Base-by-base conservation (phyloP, 2,888 invertebrate genomes). In the Metacarcinus magister region DNA sequence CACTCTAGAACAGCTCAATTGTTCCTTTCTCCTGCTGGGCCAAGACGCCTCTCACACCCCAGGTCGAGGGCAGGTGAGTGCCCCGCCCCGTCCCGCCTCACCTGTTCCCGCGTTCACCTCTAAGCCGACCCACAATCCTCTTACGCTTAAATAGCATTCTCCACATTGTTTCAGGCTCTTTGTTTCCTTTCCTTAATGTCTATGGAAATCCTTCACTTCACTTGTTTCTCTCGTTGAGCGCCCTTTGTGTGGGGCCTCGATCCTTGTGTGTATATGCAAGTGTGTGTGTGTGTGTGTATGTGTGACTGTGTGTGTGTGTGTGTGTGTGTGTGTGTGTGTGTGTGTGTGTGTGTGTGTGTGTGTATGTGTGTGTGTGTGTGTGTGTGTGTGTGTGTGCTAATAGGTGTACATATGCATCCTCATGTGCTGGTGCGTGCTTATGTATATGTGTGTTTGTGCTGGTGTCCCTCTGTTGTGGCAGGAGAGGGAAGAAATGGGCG, bases 131-230 rank as follows among this genome's bases (percentile, higher is more conserved):
- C 28, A 82, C 28, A 82, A 82, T 28, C 82, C 82, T 82, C 82
- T 82, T 82, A 82, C 32, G 28, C 32, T 28, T 48, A 44, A 92
- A 28, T 92, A 46, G 46, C 91, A 91, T 44, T 91, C 91, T 43
- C 46, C 48, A n/a, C 91, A 46, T 48, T 91, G 46, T 92, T 54
- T 92, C 92, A 46, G 46, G 1, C 46, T 92, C 92, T 92, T 54
- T 92, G 46, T 92, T 54, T 92, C 92, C 48, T 54, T 92, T 54
- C 32, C 92, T 92, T 54, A 48, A n/a, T 92, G 43, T 90, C 90
- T 23, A 19, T 39, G 48, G 2, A 23, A 67, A 67, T 67, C 67
- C 67, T 67, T 39, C 39, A 39, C 54, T 54, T 82, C 82, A 82
- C 82, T 32, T 82, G 82, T 32, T 82, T 75, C 75, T 82, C 82